phyloP scores from a whole-genome alignment of 2,797 vertebrate species.

The Rhynchotus rufescens region DNA sequence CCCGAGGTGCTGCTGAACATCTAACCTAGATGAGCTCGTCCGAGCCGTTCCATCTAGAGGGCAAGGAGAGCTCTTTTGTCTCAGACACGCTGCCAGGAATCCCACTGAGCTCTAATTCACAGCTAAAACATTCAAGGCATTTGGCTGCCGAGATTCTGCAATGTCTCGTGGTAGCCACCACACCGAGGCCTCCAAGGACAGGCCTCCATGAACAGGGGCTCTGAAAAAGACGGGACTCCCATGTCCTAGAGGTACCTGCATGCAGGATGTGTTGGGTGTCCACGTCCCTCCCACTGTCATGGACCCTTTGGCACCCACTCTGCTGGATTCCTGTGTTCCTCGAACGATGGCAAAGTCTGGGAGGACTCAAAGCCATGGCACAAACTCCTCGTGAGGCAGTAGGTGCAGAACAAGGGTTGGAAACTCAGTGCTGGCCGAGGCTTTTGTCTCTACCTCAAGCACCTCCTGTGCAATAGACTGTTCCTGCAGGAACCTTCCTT shows the following conservation, averaged over 20 bases:
- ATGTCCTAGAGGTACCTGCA: fast-evolving
- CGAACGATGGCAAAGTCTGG: background rate
- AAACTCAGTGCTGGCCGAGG: background rate
- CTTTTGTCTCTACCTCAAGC: background rate
- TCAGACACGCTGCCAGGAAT: background rate
- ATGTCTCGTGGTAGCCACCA: background rate
- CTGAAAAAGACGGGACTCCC: background rate
- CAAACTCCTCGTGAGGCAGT: background rate
- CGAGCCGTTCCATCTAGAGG: background rate
- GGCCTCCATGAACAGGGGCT: background rate
- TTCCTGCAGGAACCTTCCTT: background rate
- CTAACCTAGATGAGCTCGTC: background rate
- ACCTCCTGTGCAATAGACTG: background rate
- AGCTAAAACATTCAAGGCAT: background rate
- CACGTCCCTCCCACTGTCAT: background rate
- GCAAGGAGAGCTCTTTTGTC: background rate
- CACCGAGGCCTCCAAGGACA: background rate
- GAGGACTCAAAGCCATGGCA: background rate
- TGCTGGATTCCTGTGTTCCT: background rate
- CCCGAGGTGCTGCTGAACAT: background rate
- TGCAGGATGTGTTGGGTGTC: fast-evolving
- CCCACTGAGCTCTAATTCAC: background rate
- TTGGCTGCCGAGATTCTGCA: background rate
- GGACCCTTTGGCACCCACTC: background rate
- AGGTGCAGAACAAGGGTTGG: background rate